These are phyloP conservation scores for Dascillus cervinus DNA, from an alignment of 2,888 invertebrate genomes.

Conservation along the genomic window DNA sequence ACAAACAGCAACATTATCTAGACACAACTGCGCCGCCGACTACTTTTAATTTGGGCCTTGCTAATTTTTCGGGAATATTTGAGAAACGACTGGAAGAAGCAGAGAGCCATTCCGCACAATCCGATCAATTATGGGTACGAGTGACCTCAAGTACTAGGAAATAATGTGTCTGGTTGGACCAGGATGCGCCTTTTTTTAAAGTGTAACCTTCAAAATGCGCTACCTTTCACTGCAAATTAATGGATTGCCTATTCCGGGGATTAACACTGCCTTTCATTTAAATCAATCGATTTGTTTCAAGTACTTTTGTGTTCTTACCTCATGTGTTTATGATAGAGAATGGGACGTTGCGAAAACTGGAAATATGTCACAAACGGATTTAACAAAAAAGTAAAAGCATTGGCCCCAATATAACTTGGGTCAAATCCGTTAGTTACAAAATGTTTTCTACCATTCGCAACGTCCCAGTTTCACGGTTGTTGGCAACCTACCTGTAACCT, in stretches of 20 bases:
- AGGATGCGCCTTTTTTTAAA: constrained; percentile 33
- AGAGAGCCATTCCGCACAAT: too few relatives aligned
- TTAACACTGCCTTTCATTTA: too few relatives aligned
- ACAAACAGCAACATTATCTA: constrained; percentile 3
- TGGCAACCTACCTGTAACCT: constrained; percentile 38
- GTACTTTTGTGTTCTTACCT: too few relatives aligned
- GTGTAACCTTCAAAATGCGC: constrained; percentile 30
- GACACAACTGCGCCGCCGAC: not conserved
- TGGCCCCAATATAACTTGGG: constrained; percentile 28
- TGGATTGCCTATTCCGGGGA: not conserved
- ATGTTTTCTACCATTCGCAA: constrained; percentile 11
- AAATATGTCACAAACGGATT: not conserved
- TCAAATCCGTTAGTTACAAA: constrained; percentile 30
- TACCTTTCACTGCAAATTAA: constrained; percentile 25
- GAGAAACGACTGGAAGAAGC: not conserved
- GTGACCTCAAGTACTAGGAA: constrained; percentile 13
- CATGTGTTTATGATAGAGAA: too few relatives aligned
- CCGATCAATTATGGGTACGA: too few relatives aligned
- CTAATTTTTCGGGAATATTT: not conserved
- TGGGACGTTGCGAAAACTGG: too few relatives aligned
- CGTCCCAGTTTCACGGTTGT: constrained; percentile 15
- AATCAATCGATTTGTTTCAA: too few relatives aligned
- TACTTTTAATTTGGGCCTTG: not conserved
- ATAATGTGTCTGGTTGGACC: constrained; percentile 21
- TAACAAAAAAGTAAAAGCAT: constrained; percentile 29